Base-by-base conservation (phyloP, 2,797 vertebrate genomes). In the Sebastes cheni region DNA sequence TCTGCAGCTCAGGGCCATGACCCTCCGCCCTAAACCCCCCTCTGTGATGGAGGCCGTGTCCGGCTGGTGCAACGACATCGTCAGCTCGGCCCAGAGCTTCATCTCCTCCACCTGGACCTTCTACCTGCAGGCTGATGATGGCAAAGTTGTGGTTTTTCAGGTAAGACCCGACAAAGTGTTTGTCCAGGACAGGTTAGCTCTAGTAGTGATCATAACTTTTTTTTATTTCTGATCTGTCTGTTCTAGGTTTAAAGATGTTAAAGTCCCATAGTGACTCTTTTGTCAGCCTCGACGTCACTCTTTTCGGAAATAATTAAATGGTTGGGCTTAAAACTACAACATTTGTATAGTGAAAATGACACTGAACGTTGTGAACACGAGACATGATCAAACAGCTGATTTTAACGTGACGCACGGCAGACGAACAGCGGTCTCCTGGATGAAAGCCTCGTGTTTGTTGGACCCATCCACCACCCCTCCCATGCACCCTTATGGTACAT, bases 31-130 rank as follows among this genome's bases (percentile, higher is more conserved):
- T 0, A 95, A 95, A 67, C 88, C 95, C 0, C 93, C 97, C 74
- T 97, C 97, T 16, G 81, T 97, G 83, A 92, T 98, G 81, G 96
- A 98, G 85, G 92, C 98, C 20, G 93, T 99, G 30, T 97, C 97
- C 90, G 96, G 95, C 32, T 98, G 98, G 95, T 99, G 98, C 93
- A 98, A 94, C 0, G 97, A 98, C 89, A 97, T 99, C 0, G 95
- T 99, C 92, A 99, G 96, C 94, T 99, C 98, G 0, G 98, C 98
- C 71, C 98, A 98, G 92, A 98, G 97, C 90, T 98, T 99, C 86
- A 97, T 99, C 91, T 99, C 98, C 87, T 99, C 98, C 88, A 98
- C 98, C 59, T 99, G 98, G 98, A 99, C 98, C 64, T 99, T 99
- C 93, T 99, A 99, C 92, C 94, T 99, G 89, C 98, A 99, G 95